A percentile compares a stretch with the other conserved stretches of the same genome.
These are phyloP conservation scores for Corapipo altera DNA, from an alignment of 2,113 vertebrate genomes.

Conservation along the genomic window DNA sequence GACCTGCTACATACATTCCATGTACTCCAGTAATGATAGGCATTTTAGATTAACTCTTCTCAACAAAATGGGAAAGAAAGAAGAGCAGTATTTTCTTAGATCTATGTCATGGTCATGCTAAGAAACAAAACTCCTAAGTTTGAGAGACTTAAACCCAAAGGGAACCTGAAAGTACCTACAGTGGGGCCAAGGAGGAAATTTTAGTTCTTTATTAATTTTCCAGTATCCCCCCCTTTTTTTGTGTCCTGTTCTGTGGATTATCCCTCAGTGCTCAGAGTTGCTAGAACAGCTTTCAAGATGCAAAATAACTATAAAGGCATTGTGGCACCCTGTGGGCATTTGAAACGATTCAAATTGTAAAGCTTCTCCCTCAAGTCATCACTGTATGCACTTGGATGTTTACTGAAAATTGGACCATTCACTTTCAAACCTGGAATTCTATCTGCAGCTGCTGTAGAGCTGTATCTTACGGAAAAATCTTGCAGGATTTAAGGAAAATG, in stretches of 20 bases:
- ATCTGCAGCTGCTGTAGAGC: neutral
- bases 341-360: neutral
- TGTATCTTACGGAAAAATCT: neutral
- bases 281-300: neutral
- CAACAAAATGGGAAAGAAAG: neutral
- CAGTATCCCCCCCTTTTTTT: accelerated
- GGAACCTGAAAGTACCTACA: neutral
- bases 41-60: neutral
- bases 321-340: neutral
- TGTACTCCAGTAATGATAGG: neutral
- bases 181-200: neutral
- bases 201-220: neutral
- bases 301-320: neutral
- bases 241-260: neutral
- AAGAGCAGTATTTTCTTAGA: neutral
- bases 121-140: neutral
- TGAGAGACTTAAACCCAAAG: neutral
- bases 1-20: neutral
- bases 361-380: neutral
- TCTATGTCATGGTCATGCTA: neutral
- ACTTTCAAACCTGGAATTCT: neutral
- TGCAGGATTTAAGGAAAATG: neutral
- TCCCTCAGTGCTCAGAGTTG: neutral
- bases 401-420: neutral
- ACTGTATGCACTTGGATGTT: neutral